A percentile compares a stretch with the other conserved stretches of the same genome.
These are phyloP conservation scores for Acronicta leporina DNA, from an alignment of 2,888 invertebrate species.

Conservation along the genomic window DNA sequence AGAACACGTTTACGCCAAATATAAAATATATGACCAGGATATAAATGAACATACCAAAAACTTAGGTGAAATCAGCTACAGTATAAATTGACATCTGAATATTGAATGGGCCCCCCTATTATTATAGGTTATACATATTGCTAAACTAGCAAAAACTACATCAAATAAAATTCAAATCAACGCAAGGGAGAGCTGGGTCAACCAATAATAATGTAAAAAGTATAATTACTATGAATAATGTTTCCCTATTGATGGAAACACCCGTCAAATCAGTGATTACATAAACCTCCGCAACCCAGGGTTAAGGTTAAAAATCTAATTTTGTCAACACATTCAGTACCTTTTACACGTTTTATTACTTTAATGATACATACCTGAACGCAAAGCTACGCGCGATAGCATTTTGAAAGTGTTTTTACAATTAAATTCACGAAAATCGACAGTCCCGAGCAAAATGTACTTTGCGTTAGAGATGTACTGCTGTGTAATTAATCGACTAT, in stretches of 20 bases:
- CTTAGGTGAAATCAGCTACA: conserved; percentile 13
- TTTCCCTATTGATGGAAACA: conserved; percentile 53
- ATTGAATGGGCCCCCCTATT: conserved; percentile 7
- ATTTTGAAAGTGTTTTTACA: conserved; percentile 83
- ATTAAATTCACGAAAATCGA: conserved; percentile 69
- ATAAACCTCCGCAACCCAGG: conserved; percentile 81
- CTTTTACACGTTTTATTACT: conserved; percentile 19
- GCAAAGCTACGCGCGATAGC: conserved; percentile 91
- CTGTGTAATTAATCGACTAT: conserved; percentile 1
- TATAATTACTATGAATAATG: conserved; percentile 25
- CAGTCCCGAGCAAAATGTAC: conserved; percentile 72
- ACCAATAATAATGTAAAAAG: conserved; percentile 6
- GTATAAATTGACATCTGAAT: conserved; percentile 20
- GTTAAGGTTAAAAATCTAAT: conserved; percentile 66
- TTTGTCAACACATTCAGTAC: conserved; percentile 19
- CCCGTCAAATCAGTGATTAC: conserved; percentile 85
- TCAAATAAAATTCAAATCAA: too few relatives aligned
- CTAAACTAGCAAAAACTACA: not conserved
- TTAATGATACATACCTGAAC: conserved; percentile 89
- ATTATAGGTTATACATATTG: conserved; percentile 36
- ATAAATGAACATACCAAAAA: too few relatives aligned
- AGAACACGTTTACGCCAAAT: too few relatives aligned
- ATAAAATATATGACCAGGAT: too few relatives aligned
- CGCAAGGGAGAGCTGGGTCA: not conserved
- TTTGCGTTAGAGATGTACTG: conserved; percentile 75